Base-by-base conservation (phyloP, 1,140 invertebrate species). In the Drosophila ananassae region DNA sequence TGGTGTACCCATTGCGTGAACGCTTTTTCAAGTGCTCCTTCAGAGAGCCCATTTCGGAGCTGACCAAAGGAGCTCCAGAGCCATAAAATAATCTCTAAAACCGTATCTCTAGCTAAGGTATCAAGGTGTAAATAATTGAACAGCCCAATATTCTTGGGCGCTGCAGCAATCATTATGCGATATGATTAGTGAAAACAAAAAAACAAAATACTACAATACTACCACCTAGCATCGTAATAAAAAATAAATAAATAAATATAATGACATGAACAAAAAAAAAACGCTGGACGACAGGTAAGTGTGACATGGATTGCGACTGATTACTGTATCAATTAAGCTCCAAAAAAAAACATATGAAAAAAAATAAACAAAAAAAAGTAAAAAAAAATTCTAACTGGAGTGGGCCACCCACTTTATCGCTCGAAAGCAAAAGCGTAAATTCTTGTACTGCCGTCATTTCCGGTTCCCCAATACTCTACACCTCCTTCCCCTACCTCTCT, bases 391-490 rank as follows among this genome's bases (percentile, higher is more conserved):
- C 5, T 6, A 3, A 34, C 41, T 56, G 44, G 46, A 63, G 50
- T 60, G 46, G 51, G 57, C 63, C 50, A 46, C 39, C 21, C 62
- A 58, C 50, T 4, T n/a, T 12, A 24, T 24, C 34, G 34, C 17
- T 22, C 5, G 30, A 74, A 41, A 22, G 28, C 32, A 56, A 39
- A 52, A 75, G 72, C 60, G 56, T 79, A 61, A 66, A 76, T 76
- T 66, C 44, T 61, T 71, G 59, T 57, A 75, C 69, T 82, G 69
- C 37, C 82, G 82, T 79, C 82, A 89, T 87, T 89, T 87, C 82
- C 82, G 82, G 71, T 82, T 76, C 44, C 59, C 44, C 59, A 44
- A 57, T 34, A 21, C 28, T 17, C 25, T 50, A 13, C 21, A 8
- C n/a, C 2, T 7, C 24, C 37, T n/a, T 22, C 37, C 13, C 37